Conservation (phyloP, 2,797 vertebrate species). For the Sebastes vulpes region DNA sequence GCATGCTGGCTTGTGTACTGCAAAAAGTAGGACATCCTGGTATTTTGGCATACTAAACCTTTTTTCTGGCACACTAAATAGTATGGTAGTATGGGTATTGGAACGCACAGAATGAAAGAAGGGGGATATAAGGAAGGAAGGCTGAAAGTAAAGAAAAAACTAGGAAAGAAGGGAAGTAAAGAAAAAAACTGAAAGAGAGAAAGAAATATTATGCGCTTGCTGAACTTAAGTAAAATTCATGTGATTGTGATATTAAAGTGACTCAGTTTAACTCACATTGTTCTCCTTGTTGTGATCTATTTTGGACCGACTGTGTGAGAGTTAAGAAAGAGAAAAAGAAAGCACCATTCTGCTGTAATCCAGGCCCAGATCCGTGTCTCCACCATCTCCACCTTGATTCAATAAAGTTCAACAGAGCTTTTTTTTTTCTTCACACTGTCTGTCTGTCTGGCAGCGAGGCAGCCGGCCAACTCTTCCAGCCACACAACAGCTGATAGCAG, state of each 20-base stretch:
- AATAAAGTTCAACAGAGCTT: conserved; percentile 54
- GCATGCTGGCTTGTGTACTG: no score
- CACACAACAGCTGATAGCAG: conserved; percentile 44
- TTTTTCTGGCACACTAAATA: no score
- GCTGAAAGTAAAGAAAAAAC: not conserved
- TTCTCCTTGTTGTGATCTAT: not conserved
- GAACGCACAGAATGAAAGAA: not conserved
- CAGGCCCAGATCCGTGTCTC: conserved; percentile 28
- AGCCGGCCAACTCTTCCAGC: conserved; percentile 31
- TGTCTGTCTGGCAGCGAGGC: conserved; percentile 46
- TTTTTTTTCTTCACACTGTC: conserved; percentile 35
- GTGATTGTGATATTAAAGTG: not conserved
- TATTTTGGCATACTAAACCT: no score
- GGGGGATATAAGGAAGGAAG: not conserved
- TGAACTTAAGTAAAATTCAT: not conserved
- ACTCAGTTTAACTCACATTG: not conserved
- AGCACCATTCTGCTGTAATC: conserved; percentile 14
- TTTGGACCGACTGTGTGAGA: not conserved
- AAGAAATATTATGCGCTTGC: not conserved
- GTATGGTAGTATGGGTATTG: no score
- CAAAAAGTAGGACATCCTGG: no score
- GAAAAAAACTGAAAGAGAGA: not conserved
- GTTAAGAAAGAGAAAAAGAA: not conserved
- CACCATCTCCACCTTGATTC: conserved; percentile 69
- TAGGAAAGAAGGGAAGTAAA: not conserved